Evolutionary conservation across 2,888 invertebrate species (phyloP).

Genomic region (Lasioglossum oenotherae): DNA sequence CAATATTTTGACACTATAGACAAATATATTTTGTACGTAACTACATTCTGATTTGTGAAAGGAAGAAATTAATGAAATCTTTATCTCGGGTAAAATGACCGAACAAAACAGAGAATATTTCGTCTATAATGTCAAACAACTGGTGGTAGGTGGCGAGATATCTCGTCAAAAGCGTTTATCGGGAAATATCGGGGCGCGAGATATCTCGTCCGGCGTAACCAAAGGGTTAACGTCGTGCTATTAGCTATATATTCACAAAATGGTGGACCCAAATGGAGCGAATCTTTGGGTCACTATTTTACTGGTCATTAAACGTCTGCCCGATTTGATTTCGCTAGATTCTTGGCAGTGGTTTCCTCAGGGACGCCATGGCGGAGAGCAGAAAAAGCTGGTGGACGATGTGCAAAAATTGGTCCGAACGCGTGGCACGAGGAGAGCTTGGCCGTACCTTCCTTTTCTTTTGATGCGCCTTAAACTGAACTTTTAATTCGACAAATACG

Average conservation of each 20-base stretch:
- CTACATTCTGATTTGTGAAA: too few relatives aligned
- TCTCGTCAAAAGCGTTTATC: too few relatives aligned
- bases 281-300: not conserved
- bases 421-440: not conserved
- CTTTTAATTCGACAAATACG: constrained; percentile 63
- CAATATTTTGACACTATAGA: too few relatives aligned
- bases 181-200: too few relatives aligned
- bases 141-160: too few relatives aligned
- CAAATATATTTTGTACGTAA: too few relatives aligned
- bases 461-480: constrained; percentile 51
- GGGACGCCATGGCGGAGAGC: not conserved
- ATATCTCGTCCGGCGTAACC: too few relatives aligned
- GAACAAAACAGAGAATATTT: too few relatives aligned
- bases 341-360: not conserved
- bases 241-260: not conserved
- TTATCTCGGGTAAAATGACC: too few relatives aligned
- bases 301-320: not conserved
- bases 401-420: constrained; percentile 14
- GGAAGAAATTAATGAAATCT: too few relatives aligned
- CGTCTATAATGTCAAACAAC: too few relatives aligned
- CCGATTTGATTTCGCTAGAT: not conserved
- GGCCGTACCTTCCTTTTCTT: constrained; percentile 39
- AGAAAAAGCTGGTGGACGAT: not conserved
- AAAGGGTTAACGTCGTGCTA: too few relatives aligned
- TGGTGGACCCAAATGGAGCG: not conserved